Evolutionary conservation across 2,888 invertebrate species (phyloP).

Genomic region (Cantharis rufa): DNA sequence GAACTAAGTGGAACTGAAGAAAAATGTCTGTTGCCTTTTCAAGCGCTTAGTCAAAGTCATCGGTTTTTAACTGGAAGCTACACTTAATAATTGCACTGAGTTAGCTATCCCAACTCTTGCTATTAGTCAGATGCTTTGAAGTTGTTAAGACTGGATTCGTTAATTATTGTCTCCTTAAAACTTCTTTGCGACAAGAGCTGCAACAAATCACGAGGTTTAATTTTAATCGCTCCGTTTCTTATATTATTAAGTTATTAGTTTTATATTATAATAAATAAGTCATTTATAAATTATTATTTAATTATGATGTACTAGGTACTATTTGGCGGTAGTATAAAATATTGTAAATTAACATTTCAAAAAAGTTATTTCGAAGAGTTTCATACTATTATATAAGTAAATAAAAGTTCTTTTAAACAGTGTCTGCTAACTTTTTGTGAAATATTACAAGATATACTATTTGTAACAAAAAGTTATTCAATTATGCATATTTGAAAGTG

Average conservation of each 20-base stretch:
- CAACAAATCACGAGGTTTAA: background rate
- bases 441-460: background rate
- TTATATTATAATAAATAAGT: background rate
- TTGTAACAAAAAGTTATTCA: background rate
- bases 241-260: background rate
- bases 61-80: constrained; percentile 5
- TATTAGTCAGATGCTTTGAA: background rate
- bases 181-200: background rate
- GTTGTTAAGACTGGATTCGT: background rate
- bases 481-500: background rate
- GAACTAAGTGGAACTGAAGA: constrained; percentile 16
- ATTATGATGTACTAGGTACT: background rate
- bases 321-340: background rate
- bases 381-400: background rate
- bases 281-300: too few species aligned
- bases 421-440: background rate
- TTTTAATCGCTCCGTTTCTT: background rate
- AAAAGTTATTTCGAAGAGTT: background rate
- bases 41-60: constrained; percentile 13
- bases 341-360: background rate
- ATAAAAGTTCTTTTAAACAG: background rate
- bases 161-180: constrained; percentile 1
- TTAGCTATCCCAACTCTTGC: constrained; percentile 1
- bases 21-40: constrained; percentile 17
- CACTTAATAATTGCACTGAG: constrained; percentile 11